Conservation (phyloP, 2,797 vertebrate species). For the Nothura maculosa region DNA sequence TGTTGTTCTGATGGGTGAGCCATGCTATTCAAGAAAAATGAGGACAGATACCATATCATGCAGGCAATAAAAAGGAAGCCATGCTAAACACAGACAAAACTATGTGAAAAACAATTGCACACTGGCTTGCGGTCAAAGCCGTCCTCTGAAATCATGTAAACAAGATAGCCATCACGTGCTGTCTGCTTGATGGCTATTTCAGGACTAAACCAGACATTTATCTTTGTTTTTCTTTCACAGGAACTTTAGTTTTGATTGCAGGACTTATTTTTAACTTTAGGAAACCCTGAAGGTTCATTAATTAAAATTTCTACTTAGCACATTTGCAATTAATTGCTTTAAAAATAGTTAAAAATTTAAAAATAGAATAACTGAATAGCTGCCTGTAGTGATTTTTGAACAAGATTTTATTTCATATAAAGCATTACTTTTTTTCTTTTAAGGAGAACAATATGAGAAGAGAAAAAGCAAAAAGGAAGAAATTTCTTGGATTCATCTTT, state of each 20-base stretch:
- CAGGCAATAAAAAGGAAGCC: slow-evolving; percentile 13
- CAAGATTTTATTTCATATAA: not conserved
- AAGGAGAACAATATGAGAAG: not conserved
- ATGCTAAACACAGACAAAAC: slow-evolving; percentile 4
- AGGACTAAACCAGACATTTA: not conserved
- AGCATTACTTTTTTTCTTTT: not conserved
- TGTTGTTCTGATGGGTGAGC: not conserved
- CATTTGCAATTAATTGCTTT: slow-evolving; percentile 27
- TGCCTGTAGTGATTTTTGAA: slow-evolving; percentile 6
- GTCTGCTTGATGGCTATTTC: not conserved
- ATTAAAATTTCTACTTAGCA: slow-evolving; percentile 21
- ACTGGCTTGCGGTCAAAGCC: not conserved
- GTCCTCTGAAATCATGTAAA: slow-evolving; percentile 28
- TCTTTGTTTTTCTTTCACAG: slow-evolving; percentile 22
- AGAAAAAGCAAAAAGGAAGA: not conserved
- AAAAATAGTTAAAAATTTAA: slow-evolving; percentile 48
- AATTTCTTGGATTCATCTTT: not conserved
- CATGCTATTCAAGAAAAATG: not conserved
- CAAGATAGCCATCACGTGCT: not conserved
- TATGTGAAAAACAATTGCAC: not conserved
- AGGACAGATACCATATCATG: not conserved
- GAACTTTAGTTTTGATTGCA: slow-evolving; percentile 17
- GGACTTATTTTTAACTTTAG: slow-evolving; percentile 19
- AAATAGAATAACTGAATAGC: not conserved
- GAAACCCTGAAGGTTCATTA: slow-evolving; percentile 14